Evolutionary conservation across 1,140 invertebrate species (phyloP), one percentile per base, ranked within the genome.

Genomic region (Cydia fagiglandana): DNA sequence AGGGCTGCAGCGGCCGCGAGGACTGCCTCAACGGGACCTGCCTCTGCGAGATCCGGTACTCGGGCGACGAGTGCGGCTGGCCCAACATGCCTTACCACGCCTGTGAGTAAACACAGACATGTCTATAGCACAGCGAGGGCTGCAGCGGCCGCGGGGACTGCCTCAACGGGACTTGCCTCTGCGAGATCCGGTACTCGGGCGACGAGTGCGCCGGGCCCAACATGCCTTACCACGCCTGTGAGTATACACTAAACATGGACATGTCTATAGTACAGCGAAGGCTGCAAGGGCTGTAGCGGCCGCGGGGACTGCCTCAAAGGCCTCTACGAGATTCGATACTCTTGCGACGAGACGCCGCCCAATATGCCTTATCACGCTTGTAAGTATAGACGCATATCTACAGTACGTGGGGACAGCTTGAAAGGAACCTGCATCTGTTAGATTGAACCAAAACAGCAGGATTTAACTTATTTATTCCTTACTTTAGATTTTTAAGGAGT

Each of bases 1-100:
- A 6, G 5, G 96, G 96, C 90, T 98, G 97, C 93, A 97, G 96
- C 78, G 97, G 97, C n/a, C 96, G 97, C 77, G 98, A 97, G 10
- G 97, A 98, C 91, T 98, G 97, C 90, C 95, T 97, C 79, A 97
- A 98, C 90, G 97, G 97, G 56, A 97, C 97, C 47, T 98, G 98
- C 87, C 94, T 98, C 77, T 98, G 98, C 90, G 97, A 98, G 94
- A 98, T 98, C 86, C 94, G 94, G 74, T 94, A 93, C 87, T 85
- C 94, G 17, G 95, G 95, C 12, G 94, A 95, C 75, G 90, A 94
- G 76, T 95, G 95, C 86, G 93, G 94, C 78, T 94, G 94, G 56
- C 94, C 94, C 76, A 95, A 95, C 86, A 81, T 95, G 79, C 94
- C 95, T 15, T 95, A 95, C 80, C 95, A 95, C 82, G 93, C 93